Conservation (phyloP, 2,113 vertebrate genomes). For the Hemibagrus wyckioides region DNA sequence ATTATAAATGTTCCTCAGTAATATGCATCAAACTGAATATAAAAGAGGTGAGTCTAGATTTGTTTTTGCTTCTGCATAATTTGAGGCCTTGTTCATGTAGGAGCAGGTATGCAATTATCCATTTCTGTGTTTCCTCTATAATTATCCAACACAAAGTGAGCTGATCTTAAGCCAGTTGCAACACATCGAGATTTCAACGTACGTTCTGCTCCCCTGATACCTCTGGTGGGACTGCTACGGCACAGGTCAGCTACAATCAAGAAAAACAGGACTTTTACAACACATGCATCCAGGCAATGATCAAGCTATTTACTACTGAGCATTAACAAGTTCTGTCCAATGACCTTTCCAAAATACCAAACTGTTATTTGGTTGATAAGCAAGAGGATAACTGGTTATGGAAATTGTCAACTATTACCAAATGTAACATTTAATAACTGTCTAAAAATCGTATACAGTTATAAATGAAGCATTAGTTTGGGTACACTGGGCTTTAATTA, state of each 20-base stretch:
- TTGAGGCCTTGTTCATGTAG: background rate
- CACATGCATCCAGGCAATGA: background rate
- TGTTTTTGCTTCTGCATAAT: background rate
- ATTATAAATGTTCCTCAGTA: background rate
- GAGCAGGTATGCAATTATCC: background rate
- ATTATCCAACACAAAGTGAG: background rate
- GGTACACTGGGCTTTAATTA: background rate
- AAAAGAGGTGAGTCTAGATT: background rate
- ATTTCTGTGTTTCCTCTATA: background rate
- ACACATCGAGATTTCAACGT: slow-evolving; percentile 49
- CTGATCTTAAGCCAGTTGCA: background rate
- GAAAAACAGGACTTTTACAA: background rate
- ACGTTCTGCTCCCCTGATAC: slow-evolving; percentile 74
- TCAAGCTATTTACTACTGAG: background rate
- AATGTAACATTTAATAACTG: background rate
- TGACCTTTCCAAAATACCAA: background rate
- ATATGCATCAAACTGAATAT: background rate
- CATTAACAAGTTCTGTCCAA: background rate
- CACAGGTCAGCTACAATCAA: slow-evolving; percentile 70
- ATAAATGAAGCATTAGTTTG: background rate
- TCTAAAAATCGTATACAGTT: background rate
- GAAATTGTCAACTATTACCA: background rate
- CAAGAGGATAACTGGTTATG: background rate
- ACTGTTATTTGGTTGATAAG: background rate
- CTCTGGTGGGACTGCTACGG: slow-evolving; percentile 71